phyloP scores from a whole-genome alignment of 2,888 invertebrate genomes.

The Drosophila anceps region DNA sequence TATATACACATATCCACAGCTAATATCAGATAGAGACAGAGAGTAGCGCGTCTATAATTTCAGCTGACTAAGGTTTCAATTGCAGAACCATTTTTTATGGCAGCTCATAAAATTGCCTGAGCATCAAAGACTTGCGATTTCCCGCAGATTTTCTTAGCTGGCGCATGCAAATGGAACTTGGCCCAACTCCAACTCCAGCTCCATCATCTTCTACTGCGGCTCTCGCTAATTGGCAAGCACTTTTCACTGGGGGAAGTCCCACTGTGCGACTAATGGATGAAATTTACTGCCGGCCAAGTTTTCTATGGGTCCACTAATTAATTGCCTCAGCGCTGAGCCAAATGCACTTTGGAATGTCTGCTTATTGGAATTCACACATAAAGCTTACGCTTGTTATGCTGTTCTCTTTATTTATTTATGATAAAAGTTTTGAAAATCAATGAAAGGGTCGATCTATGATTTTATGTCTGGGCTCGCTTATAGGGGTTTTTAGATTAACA shows the following conservation, averaged over 20 bases:
- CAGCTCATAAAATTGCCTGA: constrained; percentile 44
- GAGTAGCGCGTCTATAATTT: constrained; percentile 39
- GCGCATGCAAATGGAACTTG: constrained; percentile 62
- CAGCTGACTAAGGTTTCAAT: constrained; percentile 51
- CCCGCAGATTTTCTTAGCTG: constrained; percentile 11
- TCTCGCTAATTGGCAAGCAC: constrained; percentile 72
- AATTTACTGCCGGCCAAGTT: constrained; percentile 67
- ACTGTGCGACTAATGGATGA: constrained; percentile 83
- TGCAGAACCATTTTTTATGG: constrained; percentile 24
- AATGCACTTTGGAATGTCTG: constrained; percentile 27
- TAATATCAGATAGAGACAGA: constrained; percentile 27
- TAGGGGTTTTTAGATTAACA: constrained; percentile 9
- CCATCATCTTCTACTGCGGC: constrained; percentile 26
- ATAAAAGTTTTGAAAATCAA: constrained; percentile 17
- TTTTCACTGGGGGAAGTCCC: constrained; percentile 73
- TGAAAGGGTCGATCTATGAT: constrained; percentile 9
- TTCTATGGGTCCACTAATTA: constrained; percentile 66
- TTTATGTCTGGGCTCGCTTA: constrained; percentile 8
- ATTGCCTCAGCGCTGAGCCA: constrained; percentile 44
- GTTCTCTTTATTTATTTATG: neutral
- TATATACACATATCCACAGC: constrained; percentile 1
- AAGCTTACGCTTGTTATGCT: constrained; percentile 9
- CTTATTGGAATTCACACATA: constrained; percentile 17
- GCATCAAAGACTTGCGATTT: constrained; percentile 27
- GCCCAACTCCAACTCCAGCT: neutral